Conservation (phyloP, 2,888 invertebrate genomes). For the Parnassius apollo region DNA sequence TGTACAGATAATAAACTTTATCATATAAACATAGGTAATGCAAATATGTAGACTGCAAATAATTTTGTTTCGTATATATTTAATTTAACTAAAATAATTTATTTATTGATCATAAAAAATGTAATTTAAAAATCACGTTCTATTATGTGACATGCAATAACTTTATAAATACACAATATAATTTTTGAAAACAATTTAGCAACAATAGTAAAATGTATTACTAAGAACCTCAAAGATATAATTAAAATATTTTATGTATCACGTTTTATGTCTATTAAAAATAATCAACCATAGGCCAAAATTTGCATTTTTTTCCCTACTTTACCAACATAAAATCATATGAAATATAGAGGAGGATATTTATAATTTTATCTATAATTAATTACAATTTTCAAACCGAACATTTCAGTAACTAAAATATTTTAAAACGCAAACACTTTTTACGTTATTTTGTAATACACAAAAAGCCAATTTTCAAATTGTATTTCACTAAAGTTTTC, state of each 20-base stretch:
- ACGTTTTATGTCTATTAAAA: conserved; percentile 26
- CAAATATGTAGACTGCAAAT: too few species aligned
- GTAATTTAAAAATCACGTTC: neutral
- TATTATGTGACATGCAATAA: conserved; percentile 11
- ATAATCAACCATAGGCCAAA: conserved; percentile 33
- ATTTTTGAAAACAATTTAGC: conserved; percentile 16
- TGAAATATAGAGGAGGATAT: conserved; percentile 48
- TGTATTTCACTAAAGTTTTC: neutral
- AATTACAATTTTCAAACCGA: conserved; percentile 49
- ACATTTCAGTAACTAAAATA: conserved; percentile 46
- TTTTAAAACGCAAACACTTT: too few species aligned
- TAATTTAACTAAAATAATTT: neutral
- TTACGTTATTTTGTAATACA: conserved; percentile 29
- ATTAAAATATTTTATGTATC: too few species aligned
- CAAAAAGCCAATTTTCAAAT: conserved; percentile 38
- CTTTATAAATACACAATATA: neutral
- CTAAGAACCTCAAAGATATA: too few species aligned
- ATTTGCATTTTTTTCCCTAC: conserved; percentile 31
- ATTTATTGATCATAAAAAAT: neutral
- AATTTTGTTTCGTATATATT: conserved; percentile 21
- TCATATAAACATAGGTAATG: too few species aligned
- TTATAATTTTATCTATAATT: conserved; percentile 47
- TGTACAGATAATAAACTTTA: conserved; percentile 41
- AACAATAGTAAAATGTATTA: too few species aligned
- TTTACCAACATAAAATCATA: conserved; percentile 46